Evolutionary conservation across 1,140 invertebrate species (phyloP).

Genomic region (Orussus abietinus): DNA sequence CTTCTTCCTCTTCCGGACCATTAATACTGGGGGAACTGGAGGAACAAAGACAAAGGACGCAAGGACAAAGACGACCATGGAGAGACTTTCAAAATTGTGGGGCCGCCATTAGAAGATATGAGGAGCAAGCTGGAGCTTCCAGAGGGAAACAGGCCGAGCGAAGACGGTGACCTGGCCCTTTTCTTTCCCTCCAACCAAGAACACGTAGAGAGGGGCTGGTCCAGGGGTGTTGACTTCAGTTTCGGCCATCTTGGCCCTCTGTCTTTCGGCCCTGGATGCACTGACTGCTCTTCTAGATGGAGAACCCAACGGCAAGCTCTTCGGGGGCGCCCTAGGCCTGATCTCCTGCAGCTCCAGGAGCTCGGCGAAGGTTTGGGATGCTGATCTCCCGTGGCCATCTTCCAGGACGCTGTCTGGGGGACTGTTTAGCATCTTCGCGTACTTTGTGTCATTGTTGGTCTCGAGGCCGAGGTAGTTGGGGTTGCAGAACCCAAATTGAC

Average conservation of each 20-base stretch:
- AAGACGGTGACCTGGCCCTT: conserved; percentile 66
- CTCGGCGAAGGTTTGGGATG: conserved; percentile 48
- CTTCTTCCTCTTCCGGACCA: no score
- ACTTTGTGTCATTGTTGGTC: conserved; percentile 50
- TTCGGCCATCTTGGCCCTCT: conserved; percentile 44
- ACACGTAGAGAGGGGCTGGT: conserved; percentile 60
- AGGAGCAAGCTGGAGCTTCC: conserved; percentile 62
- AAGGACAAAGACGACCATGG: no score
- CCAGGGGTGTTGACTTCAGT: conserved; percentile 35
- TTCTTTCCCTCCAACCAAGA: conserved; percentile 64
- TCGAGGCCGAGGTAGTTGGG: conserved; percentile 70
- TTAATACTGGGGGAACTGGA: no score
- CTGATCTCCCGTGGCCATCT: conserved; percentile 50
- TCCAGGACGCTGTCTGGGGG: conserved; percentile 55
- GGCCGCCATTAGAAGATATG: conserved; percentile 53
- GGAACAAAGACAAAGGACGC: no score
- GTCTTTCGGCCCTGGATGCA: conserved; percentile 49
- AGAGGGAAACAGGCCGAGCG: conserved; percentile 63
- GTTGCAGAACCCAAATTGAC: conserved; percentile 66
- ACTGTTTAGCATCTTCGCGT: conserved; percentile 53
- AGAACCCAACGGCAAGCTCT: conserved; percentile 45
- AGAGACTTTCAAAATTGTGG: no score
- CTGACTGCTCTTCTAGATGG: conserved; percentile 49
- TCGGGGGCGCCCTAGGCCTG: conserved; percentile 43
- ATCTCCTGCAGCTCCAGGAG: conserved; percentile 47